These are phyloP conservation scores for Ciconia maguari DNA, from an alignment of 2,113 vertebrate species.

Conservation along the genomic window DNA sequence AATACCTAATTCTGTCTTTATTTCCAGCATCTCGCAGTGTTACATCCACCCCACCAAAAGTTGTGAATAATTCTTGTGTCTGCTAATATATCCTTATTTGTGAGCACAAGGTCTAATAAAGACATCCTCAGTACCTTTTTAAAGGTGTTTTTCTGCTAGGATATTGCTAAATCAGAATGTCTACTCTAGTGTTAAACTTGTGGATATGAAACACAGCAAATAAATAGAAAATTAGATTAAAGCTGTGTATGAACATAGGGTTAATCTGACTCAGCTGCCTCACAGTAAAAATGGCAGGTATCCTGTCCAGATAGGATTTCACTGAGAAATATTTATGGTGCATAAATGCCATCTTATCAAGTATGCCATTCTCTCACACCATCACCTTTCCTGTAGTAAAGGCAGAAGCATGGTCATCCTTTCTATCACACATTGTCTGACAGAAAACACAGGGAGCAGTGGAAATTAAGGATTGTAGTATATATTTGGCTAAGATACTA, in stretches of 20 bases:
- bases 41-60: not conserved
- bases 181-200: not conserved
- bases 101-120: not conserved
- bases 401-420: not conserved
- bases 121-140: not conserved
- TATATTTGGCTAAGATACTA: constrained; percentile 29
- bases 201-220: not conserved
- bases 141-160: not conserved
- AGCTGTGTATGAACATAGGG: not conserved
- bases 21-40: not conserved
- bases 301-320: not conserved
- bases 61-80: not conserved
- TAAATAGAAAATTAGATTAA: not conserved
- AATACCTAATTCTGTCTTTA: not conserved
- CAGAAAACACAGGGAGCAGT: constrained; percentile 19
- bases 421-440: not conserved
- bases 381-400: not conserved
- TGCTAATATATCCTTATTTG: not conserved
- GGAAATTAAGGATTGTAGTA: not conserved
- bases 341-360: not conserved
- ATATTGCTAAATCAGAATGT: not conserved
- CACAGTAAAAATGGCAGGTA: not conserved
- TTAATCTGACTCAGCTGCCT: not conserved
- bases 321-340: not conserved
- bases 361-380: not conserved